Evolutionary conservation across 2,888 invertebrate genomes (phyloP).

Genomic region (Cenopis cana): DNA sequence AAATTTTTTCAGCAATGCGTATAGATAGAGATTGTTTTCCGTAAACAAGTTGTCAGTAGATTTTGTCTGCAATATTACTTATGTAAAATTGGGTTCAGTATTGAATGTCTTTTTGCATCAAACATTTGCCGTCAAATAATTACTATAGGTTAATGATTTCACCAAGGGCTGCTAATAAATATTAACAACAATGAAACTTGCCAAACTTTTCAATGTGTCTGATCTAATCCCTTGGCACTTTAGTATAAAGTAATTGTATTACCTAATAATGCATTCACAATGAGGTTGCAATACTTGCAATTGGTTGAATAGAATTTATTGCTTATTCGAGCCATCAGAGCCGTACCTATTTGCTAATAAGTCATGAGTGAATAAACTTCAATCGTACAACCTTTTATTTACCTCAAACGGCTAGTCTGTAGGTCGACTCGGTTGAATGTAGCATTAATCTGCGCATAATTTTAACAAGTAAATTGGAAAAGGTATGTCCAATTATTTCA

Average conservation of each 20-base stretch:
- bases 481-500: constrained; percentile 21
- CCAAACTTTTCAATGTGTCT: background rate
- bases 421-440: constrained; percentile 26
- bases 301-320: background rate
- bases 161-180: background rate
- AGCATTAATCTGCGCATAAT: constrained; percentile 15
- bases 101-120: background rate
- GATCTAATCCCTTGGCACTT: background rate
- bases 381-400: constrained; percentile 25
- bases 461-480: constrained; percentile 9
- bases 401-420: constrained; percentile 12
- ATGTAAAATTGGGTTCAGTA: background rate
- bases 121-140: background rate
- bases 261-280: background rate
- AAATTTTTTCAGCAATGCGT: constrained; percentile 4
- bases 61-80: background rate
- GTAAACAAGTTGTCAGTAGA: background rate
- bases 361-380: constrained; percentile 29
- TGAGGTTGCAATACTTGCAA: background rate
- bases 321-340: constrained; percentile 9
- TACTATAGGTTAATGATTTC: background rate
- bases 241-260: too few relatives aligned
- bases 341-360: constrained; percentile 26
- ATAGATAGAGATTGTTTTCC: background rate
- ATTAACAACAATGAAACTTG: background rate